phyloP scores from a whole-genome alignment of 2,797 vertebrate species.

The Rachycentron canadum region DNA sequence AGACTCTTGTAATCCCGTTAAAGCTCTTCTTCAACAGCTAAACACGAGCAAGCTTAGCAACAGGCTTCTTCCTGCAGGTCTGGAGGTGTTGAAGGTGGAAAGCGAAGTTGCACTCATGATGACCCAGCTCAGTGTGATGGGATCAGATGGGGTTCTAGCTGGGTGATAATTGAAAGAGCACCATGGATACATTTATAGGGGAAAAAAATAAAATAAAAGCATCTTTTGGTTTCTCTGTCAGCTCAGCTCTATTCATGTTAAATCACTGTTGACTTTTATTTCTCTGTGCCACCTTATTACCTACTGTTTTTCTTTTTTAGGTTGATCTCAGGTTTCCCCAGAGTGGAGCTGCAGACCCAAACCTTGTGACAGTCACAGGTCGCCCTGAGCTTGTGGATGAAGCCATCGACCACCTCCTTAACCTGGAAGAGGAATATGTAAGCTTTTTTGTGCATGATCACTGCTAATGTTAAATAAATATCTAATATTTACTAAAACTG shows the following conservation, averaged over 20 bases:
- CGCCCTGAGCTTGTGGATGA: conserved; percentile 98
- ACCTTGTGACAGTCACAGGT: conserved; percentile 95
- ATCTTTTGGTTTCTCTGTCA: neutral
- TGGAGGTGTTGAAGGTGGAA: conserved; percentile 2
- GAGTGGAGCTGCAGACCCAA: conserved; percentile 93
- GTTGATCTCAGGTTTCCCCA: conserved; percentile 99
- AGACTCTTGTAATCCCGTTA: conserved; percentile 22
- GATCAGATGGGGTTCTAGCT: neutral
- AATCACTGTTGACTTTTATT: neutral
- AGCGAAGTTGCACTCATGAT: neutral
- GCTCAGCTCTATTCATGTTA: neutral
- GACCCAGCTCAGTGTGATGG: neutral
- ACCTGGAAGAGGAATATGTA: conserved; percentile 98
- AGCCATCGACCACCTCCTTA: conserved; percentile 98
- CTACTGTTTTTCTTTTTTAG: conserved; percentile 70
- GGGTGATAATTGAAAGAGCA: neutral
- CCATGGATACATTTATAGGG: neutral
- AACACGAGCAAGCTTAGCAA: conserved; percentile 18
- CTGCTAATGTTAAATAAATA: rapidly evolving
- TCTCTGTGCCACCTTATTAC: neutral
- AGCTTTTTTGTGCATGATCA: conserved; percentile 57
- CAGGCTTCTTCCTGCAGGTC: neutral
- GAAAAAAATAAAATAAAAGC: too few species aligned
- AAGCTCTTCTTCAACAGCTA: conserved; percentile 5
- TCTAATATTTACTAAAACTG: too few species aligned